Conservation (phyloP, 2,797 vertebrate genomes). For the Fundulus diaphanus region DNA sequence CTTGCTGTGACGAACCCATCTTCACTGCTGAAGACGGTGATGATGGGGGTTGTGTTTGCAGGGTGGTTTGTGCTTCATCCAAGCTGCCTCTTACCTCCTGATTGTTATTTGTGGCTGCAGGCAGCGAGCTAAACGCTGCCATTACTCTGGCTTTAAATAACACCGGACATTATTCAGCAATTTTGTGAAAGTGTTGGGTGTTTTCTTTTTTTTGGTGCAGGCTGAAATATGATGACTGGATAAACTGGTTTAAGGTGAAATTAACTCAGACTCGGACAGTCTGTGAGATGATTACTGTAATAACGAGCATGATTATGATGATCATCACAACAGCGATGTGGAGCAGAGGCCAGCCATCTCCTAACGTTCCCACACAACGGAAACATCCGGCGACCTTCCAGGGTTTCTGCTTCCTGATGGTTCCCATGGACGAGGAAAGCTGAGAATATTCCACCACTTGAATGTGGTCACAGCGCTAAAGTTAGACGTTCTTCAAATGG, state of each 20-base stretch:
- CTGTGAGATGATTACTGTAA: neutral
- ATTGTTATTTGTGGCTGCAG: conserved; percentile 11
- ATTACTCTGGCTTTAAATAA: conserved; percentile 6
- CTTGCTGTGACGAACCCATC: neutral
- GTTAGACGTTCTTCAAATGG: neutral
- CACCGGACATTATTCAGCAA: neutral
- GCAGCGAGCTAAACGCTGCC: conserved; percentile 1
- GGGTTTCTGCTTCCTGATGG: neutral
- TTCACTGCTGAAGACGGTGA: no score
- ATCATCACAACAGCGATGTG: neutral
- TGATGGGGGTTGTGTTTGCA: conserved; percentile 4
- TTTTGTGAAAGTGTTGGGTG: neutral
- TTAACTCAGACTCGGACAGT: neutral
- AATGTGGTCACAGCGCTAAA: conserved; percentile 13
- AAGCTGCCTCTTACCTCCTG: conserved; percentile 2
- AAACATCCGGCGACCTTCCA: conserved; percentile 45
- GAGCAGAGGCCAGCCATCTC: neutral
- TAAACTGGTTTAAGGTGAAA: neutral
- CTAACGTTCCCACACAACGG: conserved; percentile 53
- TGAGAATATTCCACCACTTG: conserved; percentile 48
- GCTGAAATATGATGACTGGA: conserved; percentile 1
- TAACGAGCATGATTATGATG: neutral
- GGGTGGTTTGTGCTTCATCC: conserved; percentile 8
- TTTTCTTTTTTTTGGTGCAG: neutral
- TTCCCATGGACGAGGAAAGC: conserved; percentile 40